These are phyloP conservation scores for Trogon surrucura DNA, from an alignment of 2,113 vertebrate species.

Conservation along the genomic window DNA sequence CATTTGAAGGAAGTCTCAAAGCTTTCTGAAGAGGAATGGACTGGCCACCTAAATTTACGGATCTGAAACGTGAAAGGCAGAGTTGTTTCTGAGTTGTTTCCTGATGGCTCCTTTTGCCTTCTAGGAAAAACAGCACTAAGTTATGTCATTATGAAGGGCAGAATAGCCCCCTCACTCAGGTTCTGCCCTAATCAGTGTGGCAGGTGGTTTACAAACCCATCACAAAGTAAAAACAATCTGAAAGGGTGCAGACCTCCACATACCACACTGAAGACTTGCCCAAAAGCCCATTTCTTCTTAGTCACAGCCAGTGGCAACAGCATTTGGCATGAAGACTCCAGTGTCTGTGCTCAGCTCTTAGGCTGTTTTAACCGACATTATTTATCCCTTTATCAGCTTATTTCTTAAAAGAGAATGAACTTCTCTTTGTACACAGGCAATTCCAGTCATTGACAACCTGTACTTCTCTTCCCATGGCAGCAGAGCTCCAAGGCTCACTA, in stretches of 20 bases:
- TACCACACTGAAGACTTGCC: accelerated
- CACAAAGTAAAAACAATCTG: not conserved
- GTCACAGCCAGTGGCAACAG: not conserved
- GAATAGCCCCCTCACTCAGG: not conserved
- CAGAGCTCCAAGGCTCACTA: not conserved
- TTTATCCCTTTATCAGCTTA: not conserved
- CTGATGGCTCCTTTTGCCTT: not conserved
- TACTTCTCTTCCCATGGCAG: not conserved
- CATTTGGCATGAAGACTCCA: not conserved
- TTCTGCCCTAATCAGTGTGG: not conserved
- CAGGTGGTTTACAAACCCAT: not conserved
- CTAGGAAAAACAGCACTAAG: not conserved
- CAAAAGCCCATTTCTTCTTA: not conserved
- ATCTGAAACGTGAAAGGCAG: not conserved
- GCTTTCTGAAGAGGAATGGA: not conserved
- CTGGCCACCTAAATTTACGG: not conserved
- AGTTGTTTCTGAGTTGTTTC: not conserved
- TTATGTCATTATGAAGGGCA: not conserved
- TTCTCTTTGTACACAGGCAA: not conserved
- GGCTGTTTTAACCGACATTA: accelerated
- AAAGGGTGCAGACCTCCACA: not conserved
- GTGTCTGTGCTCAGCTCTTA: not conserved
- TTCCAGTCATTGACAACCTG: not conserved
- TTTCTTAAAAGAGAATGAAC: not conserved
- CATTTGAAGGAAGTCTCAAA: not conserved